A percentile compares a stretch with the other conserved stretches of the same genome.
These are phyloP conservation scores for Physella acuta DNA, from an alignment of 1,140 invertebrate species.

Conservation along the genomic window DNA sequence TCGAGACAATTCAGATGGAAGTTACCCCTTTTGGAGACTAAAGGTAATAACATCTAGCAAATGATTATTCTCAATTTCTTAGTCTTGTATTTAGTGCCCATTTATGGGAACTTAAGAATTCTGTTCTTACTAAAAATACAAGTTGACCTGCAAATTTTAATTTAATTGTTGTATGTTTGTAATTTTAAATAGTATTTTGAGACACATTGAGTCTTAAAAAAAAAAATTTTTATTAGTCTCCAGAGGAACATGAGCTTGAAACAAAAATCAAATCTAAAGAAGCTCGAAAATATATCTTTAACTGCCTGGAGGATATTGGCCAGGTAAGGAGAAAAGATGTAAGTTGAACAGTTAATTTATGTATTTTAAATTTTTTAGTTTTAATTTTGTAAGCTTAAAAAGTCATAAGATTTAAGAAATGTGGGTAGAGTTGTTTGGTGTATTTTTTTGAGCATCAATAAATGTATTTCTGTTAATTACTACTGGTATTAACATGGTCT, in stretches of 20 bases:
- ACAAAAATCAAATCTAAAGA: slow-evolving; percentile 99
- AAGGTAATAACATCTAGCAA: slow-evolving; percentile 74
- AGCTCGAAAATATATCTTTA: slow-evolving; percentile 99
- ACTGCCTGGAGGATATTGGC: slow-evolving; percentile 98
- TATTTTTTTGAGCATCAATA: too few species aligned
- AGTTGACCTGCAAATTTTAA: neutral
- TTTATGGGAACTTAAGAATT: too few species aligned
- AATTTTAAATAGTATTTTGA: neutral
- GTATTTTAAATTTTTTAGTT: too few species aligned
- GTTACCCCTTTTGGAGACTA: slow-evolving; percentile 95
- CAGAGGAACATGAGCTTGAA: slow-evolving; percentile 96
- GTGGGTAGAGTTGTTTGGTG: too few species aligned
- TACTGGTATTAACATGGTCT: too few species aligned
- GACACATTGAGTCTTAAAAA: neutral
- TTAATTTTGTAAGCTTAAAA: too few species aligned
- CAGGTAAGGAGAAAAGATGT: too few species aligned
- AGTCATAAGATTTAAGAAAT: too few species aligned
- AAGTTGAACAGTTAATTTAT: too few species aligned
- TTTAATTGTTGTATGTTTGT: neutral
- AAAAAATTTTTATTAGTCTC: slow-evolving; percentile 77
- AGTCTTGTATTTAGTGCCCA: too few species aligned
- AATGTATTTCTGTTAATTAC: too few species aligned
- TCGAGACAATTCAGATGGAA: slow-evolving; percentile 92
- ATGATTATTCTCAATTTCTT: too few species aligned
- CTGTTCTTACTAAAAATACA: neutral